Evolutionary conservation across 1,140 invertebrate genomes (phyloP), one percentile per base, ranked within the genome.

Genomic region (Drosophila rufa): DNA sequence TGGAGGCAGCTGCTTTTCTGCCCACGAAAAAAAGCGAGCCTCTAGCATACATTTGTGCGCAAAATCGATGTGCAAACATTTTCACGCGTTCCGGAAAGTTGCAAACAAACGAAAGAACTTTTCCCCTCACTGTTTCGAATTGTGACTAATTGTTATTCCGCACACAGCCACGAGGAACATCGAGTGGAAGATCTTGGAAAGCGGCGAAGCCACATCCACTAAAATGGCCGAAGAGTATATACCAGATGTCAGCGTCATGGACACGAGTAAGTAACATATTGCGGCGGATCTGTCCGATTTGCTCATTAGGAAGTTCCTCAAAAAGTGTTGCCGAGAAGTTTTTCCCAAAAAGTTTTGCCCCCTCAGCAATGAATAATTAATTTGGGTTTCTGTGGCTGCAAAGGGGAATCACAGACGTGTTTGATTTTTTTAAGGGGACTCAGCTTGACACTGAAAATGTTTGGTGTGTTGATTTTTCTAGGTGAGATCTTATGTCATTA

Each of bases 221-320:
- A 51, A 82, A 74, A 92, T 92, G 91, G 91, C 91, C 62, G 91
- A 92, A 62, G 91, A 92, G 73, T 92, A 91, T 64, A 89, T 85
- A 56, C 83, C 86, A 80, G 91, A 92, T 92, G 79, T 82, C 51
- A 89, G 82, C 86, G 66, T 92, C 60, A 92, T 92, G 91, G 87
- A 92, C 75, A 92, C 91, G 76, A 89, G 91, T 92, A 82, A 92
- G 91, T 85, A 89, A 75, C 85, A 90, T 90, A 90, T 90, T 87
- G 45, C 11, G 51, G 27, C 22, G 14, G n/a, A 50, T 70, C 45
- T 25, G 22, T 58, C 36, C 36, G 33, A 57, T 57, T 60, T 43
- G 19, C 51, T 30, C 47, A 56, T 80, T 84, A 55, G 36, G 48
- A 75, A 79, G 47, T 75, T 60, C 27, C 36, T 5, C 36, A 15